Base-by-base conservation (phyloP, 1,140 invertebrate species). In the Orius insidiosus region DNA sequence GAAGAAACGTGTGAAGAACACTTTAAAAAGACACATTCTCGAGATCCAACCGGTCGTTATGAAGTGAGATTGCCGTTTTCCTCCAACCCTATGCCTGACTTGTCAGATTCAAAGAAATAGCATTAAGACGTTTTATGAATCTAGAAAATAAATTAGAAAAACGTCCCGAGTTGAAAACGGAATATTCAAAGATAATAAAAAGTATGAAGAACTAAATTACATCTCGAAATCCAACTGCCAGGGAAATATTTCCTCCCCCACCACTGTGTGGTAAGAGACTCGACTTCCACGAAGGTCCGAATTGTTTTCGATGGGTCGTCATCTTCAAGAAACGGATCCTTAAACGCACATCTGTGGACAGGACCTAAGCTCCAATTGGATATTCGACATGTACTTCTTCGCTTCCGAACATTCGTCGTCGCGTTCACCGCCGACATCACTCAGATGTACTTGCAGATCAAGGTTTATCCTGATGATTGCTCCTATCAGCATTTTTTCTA, bases 361-460 rank as follows among this genome's bases (percentile, higher is more conserved):
- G 65, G 63, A 6, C 63, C 67, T 5, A 57, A 58, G 44, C 40
- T 69, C 0, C 63, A 66, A 52, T 54, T 60, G 24, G 61, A 68
- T 39, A 37, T 68, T 11, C 49, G 60, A 36, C 49, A 52, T 19
- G 55, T 66, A 35, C 24, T 68, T n/a, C 47, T 66, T 11, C 56
- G 63, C 41, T 67, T 63, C 56, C 45, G 65, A 43, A 49, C 49
- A 39, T 55, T 63, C 48, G 49, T 39, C 13, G 47, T 59, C 36
- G 60, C 59, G 11, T 48, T 69, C 15, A 50, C 54, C 10, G 58
- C 57, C 6, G 65, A 68, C 50, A 55, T 67, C 3, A 52, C 52
- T 11, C 60, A 64, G 49, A 65, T 64, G 56, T 68, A 62, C 37
- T 46, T 60, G 2, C 58, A 63, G 50, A 54, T 65, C 3, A 15